phyloP scores from a whole-genome alignment of 2,888 invertebrate species.

The Phyllotreta striolata region DNA sequence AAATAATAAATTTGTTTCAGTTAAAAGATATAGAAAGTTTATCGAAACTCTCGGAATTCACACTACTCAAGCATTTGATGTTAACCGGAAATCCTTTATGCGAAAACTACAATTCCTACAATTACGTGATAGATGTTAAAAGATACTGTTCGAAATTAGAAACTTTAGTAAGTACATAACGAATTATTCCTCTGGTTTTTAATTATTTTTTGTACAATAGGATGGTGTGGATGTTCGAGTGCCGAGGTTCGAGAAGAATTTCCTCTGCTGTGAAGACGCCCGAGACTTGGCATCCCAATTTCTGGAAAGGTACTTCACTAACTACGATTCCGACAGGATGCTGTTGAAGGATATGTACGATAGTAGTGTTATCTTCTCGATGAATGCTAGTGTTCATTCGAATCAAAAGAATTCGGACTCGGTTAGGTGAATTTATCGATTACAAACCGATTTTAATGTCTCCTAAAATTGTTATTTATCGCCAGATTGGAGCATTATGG shows the following conservation, averaged over 20 bases:
- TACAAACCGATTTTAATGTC: background rate
- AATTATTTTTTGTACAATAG: slow-evolving; percentile 22
- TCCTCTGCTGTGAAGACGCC: slow-evolving; percentile 31
- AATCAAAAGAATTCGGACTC: slow-evolving; percentile 25
- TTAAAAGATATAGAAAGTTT: slow-evolving; percentile 33
- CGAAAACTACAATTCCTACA: slow-evolving; percentile 28
- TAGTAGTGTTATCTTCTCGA: slow-evolving; percentile 37
- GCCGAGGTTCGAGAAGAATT: slow-evolving; percentile 32
- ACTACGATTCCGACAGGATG: slow-evolving; percentile 35
- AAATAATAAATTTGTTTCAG: slow-evolving; percentile 28
- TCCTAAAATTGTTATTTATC: background rate
- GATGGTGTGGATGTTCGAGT: slow-evolving; percentile 27
- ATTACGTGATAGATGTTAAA: slow-evolving; percentile 38
- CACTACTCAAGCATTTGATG: slow-evolving; percentile 22
- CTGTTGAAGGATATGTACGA: slow-evolving; percentile 34
- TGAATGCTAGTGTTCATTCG: slow-evolving; percentile 30
- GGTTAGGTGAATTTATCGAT: slow-evolving; percentile 28
- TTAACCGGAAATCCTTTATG: slow-evolving; percentile 40
- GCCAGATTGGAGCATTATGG: slow-evolving; percentile 36
- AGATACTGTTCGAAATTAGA: slow-evolving; percentile 25
- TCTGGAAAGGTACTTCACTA: slow-evolving; percentile 37
- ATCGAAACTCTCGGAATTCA: slow-evolving; percentile 25
- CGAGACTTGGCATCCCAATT: slow-evolving; percentile 37
- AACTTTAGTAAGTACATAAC: slow-evolving; percentile 34
- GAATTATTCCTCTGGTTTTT: background rate